Conservation (phyloP, 2,888 invertebrate genomes). For the Drosophila paranaensis region DNA sequence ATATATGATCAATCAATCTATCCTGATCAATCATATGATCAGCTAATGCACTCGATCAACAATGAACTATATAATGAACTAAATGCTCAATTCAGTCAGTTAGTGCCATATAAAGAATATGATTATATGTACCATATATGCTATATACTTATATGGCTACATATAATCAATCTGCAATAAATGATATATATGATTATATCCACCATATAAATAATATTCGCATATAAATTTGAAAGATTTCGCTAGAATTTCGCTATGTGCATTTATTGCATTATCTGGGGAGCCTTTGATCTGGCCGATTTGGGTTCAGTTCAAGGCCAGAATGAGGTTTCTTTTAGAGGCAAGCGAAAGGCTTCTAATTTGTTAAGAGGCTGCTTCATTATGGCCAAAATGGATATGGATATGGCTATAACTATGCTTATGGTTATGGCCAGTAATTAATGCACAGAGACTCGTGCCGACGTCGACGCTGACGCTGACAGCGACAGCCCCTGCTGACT, state of each 20-base stretch:
- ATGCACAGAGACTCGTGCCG: conserved; percentile 73
- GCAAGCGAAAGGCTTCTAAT: conserved; percentile 62
- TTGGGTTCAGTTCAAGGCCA: conserved; percentile 57
- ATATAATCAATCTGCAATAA: background rate
- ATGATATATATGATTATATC: background rate
- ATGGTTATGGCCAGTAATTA: conserved; percentile 59
- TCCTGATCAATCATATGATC: background rate
- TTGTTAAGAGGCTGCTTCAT: conserved; percentile 52
- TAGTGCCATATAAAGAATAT: background rate
- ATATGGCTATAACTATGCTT: conserved; percentile 32
- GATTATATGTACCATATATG: background rate
- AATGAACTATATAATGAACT: background rate
- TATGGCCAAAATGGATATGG: conserved; percentile 30
- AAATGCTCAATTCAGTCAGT: background rate
- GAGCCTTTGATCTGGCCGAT: conserved; percentile 60
- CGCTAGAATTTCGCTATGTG: background rate
- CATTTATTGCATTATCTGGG: conserved; percentile 8
- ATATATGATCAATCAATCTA: background rate
- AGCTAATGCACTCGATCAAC: background rate
- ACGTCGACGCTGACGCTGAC: conserved; percentile 17
- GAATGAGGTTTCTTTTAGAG: background rate
- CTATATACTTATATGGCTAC: background rate
- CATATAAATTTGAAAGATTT: background rate
- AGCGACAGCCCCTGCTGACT: conserved; percentile 9
- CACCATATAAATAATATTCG: background rate